Base-by-base conservation (phyloP, 2,113 vertebrate species). In the Megaptera novaeangliae region DNA sequence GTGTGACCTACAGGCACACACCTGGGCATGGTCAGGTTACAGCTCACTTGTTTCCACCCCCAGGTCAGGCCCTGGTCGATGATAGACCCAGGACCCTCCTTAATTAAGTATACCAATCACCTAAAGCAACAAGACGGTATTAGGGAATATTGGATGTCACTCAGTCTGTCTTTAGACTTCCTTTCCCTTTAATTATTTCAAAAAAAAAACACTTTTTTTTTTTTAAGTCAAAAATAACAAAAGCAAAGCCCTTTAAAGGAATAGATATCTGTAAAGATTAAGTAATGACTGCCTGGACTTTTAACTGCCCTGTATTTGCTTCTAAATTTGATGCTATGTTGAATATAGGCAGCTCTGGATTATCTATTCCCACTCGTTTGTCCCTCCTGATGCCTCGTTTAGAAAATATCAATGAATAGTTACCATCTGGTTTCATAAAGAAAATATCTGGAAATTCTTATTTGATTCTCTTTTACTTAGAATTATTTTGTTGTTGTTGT, bases 1-100 rank as follows among this genome's bases (percentile, higher is more conserved):
- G 98, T 98, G 98, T 99, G 99, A 99, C 99, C 99, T 98, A 98
- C 98, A 99, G 99, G 99, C 99, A 99, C 98, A 99, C 99, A 99
- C 99, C 99, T 99, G 99, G 99, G 98, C 98, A 96, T 88, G 99
- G 99, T 99, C 99, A 99, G 99, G 98, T 99, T 99, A 99, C 99
- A 99, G 98, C 98, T 98, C 98, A 98, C 99, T 99, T 98, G 98
- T 82, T 98, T 98, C 66, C 17, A 98, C 98, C 98, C 98, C 77
- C 97, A 98, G 99, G 99, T 99, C 99, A 99, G 98, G 99, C 99
- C 99, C 99, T 98, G 98, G 98, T 98, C 98, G 98, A 98, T 99
- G 98, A 99, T 98, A 99, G 98, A 98, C 95, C 98, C 91, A 98
- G 99, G 99, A 99, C 99, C 99, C 98, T 99, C 97, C 98, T 97